Percentiles rank a stretch among this genome's conserved stretches.
Evolutionary conservation across 2,797 vertebrate genomes (phyloP).

Genomic region (Scyliorhinus canicula): DNA sequence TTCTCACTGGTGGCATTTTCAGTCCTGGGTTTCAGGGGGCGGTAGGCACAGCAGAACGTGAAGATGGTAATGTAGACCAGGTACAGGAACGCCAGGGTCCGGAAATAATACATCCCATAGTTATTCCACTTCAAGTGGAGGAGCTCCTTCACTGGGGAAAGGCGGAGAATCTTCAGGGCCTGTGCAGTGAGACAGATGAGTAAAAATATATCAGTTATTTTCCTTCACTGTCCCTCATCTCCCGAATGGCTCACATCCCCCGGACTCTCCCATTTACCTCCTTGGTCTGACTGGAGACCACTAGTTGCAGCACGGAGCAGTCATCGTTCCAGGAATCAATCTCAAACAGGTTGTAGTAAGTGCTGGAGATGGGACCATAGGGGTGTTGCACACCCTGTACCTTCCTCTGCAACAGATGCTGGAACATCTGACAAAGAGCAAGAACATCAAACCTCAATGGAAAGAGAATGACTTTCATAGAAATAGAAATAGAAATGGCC

Average conservation of each 20-base stretch:
- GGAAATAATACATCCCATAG: conserved; percentile 27
- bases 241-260: background rate
- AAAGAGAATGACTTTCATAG: background rate
- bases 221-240: background rate
- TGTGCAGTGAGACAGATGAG: background rate
- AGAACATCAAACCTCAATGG: background rate
- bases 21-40: background rate
- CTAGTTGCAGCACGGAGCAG: conserved; percentile 32
- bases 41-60: conserved; percentile 28
- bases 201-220: background rate
- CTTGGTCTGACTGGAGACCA: conserved; percentile 12
- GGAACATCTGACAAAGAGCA: conserved; percentile 34
- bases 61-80: conserved; percentile 33
- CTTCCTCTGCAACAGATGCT: conserved; percentile 32
- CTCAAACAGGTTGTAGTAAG: conserved; percentile 31
- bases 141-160: conserved; percentile 16
- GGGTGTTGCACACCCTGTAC: background rate
- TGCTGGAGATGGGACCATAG: background rate
- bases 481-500: background rate
- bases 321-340: conserved; percentile 39
- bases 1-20: background rate
- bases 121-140: conserved; percentile 23
- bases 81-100: conserved; percentile 8
- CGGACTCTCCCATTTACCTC: background rate
- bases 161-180: conserved; percentile 19